Conservation (phyloP, 2,888 invertebrate genomes). For the Crioceris asparagi region DNA sequence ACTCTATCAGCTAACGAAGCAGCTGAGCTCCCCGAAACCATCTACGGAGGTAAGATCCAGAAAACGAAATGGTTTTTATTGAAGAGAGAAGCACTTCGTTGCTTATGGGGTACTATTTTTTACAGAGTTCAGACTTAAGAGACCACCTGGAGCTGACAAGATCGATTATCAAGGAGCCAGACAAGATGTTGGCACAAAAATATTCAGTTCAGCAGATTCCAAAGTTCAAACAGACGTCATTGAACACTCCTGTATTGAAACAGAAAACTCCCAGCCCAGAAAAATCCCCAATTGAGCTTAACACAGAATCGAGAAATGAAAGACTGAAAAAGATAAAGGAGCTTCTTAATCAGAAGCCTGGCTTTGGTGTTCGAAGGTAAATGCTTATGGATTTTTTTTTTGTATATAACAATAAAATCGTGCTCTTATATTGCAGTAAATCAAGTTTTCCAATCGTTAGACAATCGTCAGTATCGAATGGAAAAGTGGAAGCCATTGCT, state of each 20-base stretch:
- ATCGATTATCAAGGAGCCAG: conserved; percentile 9
- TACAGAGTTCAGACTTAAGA: too few relatives aligned
- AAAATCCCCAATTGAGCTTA: conserved; percentile 20
- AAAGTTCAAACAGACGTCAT: conserved; percentile 30
- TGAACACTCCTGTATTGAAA: conserved; percentile 22
- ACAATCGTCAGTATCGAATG: conserved; percentile 44
- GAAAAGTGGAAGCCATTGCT: conserved; percentile 50
- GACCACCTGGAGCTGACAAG: too few relatives aligned
- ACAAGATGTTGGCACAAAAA: conserved; percentile 31
- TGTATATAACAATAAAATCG: too few relatives aligned
- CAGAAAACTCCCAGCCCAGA: conserved; percentile 16
- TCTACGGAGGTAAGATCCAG: conserved; percentile 24
- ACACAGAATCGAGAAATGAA: conserved; percentile 40
- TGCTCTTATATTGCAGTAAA: background rate
- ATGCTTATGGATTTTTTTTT: background rate
- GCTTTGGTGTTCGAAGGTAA: conserved; percentile 43
- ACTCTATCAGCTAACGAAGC: conserved; percentile 47
- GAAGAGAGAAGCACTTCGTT: too few relatives aligned
- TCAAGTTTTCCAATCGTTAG: conserved; percentile 52
- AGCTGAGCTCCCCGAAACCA: conserved; percentile 48
- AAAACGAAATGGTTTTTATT: too few relatives aligned
- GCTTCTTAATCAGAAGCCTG: conserved; percentile 57
- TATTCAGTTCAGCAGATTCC: conserved; percentile 36
- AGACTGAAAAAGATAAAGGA: conserved; percentile 61
- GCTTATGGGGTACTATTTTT: too few relatives aligned